Evolutionary conservation across 2,797 vertebrate species (phyloP), one percentile per base, ranked within the genome.

Genomic region (Momotus momota): DNA sequence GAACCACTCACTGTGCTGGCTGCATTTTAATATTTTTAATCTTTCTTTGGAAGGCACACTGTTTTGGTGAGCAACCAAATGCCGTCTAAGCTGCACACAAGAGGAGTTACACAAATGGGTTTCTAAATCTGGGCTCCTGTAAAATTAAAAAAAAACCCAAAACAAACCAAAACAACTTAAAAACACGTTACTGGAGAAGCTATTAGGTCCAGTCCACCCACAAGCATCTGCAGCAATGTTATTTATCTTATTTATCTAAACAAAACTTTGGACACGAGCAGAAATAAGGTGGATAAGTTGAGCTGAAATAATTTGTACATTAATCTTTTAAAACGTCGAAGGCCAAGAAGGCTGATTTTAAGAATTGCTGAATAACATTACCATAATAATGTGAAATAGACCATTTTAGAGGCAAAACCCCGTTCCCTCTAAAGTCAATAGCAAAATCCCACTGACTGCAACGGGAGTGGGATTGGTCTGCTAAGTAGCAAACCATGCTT

Each of bases 11-110:
- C 46, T 95, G 57, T 65, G 75, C 81, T 90, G 93, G 79, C 88
- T 96, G 73, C 87, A 95, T 94, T 72, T 96, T 92, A 92, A 87
- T 94, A 95, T 92, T 93, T 95, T 93, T 96, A 94, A 92, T 61
- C 77, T 91, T 91, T 71, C 73, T 90, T 93, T 81, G 80, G 70
- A 93, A 95, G 55, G 51, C 91, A 65, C 41, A 35, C 94, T 97
- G 83, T 97, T 96, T 94, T 95, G 86, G 84, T 94, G 73, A 92
- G 86, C 88, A 95, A 94, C 52, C 79, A 94, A 93, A 94, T 90
- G 82, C 91, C 88, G 78, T 54, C 61, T 78, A 90, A 95, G 67
- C 43, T 93, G 90, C 65, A 94, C 65, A 91, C 83, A 93, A 95
- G 92, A 95, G 83, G 51, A 81, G 81, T 58, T 70, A 92, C 95